Conservation (phyloP, 2,113 vertebrate genomes). For the Calypte anna region DNA sequence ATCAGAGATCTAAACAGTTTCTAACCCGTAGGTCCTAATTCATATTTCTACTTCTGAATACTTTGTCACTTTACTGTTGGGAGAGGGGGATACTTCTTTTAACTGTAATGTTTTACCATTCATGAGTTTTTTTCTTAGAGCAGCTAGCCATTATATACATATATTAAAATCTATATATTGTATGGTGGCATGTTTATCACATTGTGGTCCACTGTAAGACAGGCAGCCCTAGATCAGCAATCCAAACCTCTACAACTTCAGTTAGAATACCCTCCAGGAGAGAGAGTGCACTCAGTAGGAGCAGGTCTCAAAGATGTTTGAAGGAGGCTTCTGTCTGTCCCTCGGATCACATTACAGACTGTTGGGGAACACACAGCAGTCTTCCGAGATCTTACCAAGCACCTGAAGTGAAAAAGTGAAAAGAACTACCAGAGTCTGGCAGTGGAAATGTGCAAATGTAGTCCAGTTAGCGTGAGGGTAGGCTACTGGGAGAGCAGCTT, state of each 20-base stretch:
- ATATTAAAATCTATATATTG: no score
- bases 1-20: background rate
- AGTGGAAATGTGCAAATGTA: background rate
- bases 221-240: background rate
- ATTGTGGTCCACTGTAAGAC: background rate
- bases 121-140: background rate
- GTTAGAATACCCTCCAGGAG: background rate
- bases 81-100: background rate
- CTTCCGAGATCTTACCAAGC: rapidly evolving
- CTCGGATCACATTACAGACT: background rate
- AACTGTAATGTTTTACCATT: background rate
- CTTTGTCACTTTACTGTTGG: background rate
- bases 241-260: background rate
- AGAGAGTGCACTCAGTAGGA: background rate
- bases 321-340: background rate
- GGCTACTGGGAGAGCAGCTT: background rate
- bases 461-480: background rate
- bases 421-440: background rate
- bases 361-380: background rate
- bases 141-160: background rate
- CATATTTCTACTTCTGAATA: background rate
- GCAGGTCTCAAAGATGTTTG: background rate
- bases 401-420: background rate
- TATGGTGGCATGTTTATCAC: background rate
- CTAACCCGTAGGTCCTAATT: background rate